Evolutionary conservation across 2,797 vertebrate genomes (phyloP).

Genomic region (Dermochelys coriacea): DNA sequence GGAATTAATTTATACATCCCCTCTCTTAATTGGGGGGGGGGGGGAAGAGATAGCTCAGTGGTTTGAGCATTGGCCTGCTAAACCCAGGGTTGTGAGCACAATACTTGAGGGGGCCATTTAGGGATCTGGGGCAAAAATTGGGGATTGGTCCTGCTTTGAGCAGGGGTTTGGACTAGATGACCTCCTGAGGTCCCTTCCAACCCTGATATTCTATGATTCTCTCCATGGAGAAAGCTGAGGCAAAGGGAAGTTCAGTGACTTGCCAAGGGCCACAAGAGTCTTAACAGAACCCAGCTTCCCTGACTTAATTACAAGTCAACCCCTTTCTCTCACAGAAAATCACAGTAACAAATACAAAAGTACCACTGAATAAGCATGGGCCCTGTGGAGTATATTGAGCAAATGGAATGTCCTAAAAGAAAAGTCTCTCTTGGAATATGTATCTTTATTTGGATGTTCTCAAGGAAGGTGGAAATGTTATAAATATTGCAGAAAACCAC

Average conservation of each 20-base stretch:
- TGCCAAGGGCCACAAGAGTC: neutral
- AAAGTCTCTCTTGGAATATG: neutral
- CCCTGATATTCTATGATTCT: too few relatives aligned
- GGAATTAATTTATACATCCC: neutral
- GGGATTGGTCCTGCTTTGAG: too few relatives aligned
- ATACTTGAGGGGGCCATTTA: too few relatives aligned
- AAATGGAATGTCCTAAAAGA: neutral
- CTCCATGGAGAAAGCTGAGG: neutral
- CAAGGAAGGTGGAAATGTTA: neutral
- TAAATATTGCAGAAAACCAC: neutral
- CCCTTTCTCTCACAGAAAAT: neutral
- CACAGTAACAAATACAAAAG: neutral
- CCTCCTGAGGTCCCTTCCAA: too few relatives aligned
- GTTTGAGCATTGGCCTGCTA: too few relatives aligned
- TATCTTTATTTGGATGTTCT: neutral
- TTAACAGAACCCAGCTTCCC: neutral
- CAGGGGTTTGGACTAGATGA: too few relatives aligned
- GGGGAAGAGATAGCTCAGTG: too few relatives aligned
- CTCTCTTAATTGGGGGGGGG: neutral
- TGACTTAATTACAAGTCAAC: neutral
- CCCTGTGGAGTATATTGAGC: neutral
- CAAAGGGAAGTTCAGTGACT: neutral
- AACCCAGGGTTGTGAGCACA: too few relatives aligned
- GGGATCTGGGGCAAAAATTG: too few relatives aligned
- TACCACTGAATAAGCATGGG: neutral